phyloP scores from a whole-genome alignment of 2,113 vertebrate species.

The Pseudolaguvia tuberculata region DNA sequence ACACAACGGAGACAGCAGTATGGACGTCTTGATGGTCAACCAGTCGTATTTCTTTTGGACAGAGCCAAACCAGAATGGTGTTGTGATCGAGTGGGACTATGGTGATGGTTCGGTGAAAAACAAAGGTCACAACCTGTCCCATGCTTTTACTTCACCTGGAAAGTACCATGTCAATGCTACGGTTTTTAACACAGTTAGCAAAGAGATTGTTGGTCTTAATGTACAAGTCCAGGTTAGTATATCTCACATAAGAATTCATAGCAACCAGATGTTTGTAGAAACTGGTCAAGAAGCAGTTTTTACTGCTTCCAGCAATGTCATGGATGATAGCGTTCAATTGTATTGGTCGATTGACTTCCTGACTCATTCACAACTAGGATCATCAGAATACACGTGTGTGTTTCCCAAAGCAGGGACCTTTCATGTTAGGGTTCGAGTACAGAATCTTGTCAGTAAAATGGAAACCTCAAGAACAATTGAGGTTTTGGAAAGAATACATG shows the following conservation, averaged over 20 bases:
- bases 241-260: slow-evolving; percentile 55
- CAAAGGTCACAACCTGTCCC: slow-evolving; percentile 53
- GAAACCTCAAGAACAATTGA: slow-evolving; percentile 56
- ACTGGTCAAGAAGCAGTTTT: slow-evolving; percentile 58
- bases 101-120: slow-evolving; percentile 60
- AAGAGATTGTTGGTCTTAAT: slow-evolving; percentile 40
- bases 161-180: slow-evolving; percentile 56
- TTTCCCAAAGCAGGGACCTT: slow-evolving; percentile 63
- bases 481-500: slow-evolving; percentile 64
- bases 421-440: slow-evolving; percentile 56
- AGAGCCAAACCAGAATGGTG: slow-evolving; percentile 47
- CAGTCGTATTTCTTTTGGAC: slow-evolving; percentile 59
- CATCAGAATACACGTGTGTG: slow-evolving; percentile 51
- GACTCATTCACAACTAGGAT: slow-evolving; percentile 44
- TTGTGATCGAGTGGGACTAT: slow-evolving; percentile 69
- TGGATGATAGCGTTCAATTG: slow-evolving; percentile 55
- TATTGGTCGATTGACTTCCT: slow-evolving; percentile 62
- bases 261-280: slow-evolving; percentile 47
- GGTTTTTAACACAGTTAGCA: slow-evolving; percentile 66
- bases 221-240: slow-evolving; percentile 60
- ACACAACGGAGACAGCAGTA: slow-evolving; percentile 33
- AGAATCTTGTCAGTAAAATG: slow-evolving; percentile 60
- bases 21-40: slow-evolving; percentile 52
- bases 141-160: slow-evolving; percentile 61
- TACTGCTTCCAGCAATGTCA: slow-evolving; percentile 53